phyloP scores from a whole-genome alignment of 2,113 vertebrate species.

The Tamias sibiricus region DNA sequence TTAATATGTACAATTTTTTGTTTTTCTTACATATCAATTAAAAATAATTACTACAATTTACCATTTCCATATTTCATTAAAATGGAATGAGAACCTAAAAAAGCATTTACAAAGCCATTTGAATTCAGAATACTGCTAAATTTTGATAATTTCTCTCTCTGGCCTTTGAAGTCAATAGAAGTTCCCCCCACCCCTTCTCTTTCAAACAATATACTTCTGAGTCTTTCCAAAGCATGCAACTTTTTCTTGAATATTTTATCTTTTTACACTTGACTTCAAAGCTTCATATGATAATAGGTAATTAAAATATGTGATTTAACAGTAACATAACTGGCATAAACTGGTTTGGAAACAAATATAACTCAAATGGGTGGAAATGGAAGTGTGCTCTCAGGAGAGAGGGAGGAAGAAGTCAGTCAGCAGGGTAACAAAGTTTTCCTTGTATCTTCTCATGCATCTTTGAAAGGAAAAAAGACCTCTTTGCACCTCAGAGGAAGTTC shows the following conservation, averaged over 20 bases:
- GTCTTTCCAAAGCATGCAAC: neutral
- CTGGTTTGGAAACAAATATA: neutral
- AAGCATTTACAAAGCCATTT: neutral
- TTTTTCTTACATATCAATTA: too few species aligned
- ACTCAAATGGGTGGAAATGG: neutral
- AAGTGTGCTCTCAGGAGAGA: neutral
- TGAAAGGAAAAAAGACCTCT: neutral
- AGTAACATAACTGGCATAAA: neutral
- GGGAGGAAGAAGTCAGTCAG: too few species aligned
- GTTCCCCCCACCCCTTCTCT: neutral
- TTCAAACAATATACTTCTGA: neutral
- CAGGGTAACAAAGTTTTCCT: neutral
- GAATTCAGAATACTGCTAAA: neutral
- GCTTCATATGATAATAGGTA: neutral
- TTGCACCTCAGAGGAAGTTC: neutral
- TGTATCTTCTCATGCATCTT: neutral
- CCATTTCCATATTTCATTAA: neutral
- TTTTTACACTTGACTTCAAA: conserved; percentile 28
- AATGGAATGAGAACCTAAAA: neutral
- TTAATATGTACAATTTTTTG: too few species aligned
- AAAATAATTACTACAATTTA: neutral
- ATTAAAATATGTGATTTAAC: neutral
- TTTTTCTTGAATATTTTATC: neutral
- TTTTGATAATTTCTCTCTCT: conserved; percentile 18
- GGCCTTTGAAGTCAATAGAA: neutral